phyloP scores from a whole-genome alignment of 2,888 invertebrate genomes.

The Tetranychus truncatus region DNA sequence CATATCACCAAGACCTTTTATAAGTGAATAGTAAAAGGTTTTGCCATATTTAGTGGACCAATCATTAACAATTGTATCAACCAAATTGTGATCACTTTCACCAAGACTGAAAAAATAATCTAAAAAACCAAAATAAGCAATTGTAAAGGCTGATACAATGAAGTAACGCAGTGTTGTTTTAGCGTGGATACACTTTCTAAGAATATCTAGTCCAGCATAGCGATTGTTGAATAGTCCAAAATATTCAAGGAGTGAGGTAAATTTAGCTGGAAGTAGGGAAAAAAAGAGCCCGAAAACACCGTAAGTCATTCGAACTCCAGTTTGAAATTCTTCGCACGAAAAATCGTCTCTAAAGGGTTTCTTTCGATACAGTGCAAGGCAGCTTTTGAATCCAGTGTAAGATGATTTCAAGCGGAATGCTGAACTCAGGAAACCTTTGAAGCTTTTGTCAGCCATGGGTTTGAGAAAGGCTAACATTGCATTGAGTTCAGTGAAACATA shows the following conservation, averaged over 20 bases:
- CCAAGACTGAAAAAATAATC: neutral
- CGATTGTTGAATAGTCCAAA: neutral
- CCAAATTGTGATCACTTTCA: neutral
- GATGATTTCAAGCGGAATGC: neutral
- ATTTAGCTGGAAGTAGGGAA: neutral
- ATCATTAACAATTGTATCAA: neutral
- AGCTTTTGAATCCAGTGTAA: neutral
- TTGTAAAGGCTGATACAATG: neutral
- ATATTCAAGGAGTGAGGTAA: neutral
- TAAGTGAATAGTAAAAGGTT: neutral
- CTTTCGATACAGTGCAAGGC: neutral
- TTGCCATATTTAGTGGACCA: neutral
- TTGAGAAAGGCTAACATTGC: neutral
- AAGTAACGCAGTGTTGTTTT: neutral
- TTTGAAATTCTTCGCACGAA: neutral
- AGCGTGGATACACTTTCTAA: neutral
- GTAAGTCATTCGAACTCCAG: neutral
- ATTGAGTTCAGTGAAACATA: neutral
- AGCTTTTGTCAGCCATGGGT: neutral
- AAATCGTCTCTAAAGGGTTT: neutral
- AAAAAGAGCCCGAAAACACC: neutral
- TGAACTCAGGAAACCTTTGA: neutral
- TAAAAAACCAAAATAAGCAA: neutral
- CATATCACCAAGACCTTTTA: neutral
- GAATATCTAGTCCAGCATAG: neutral